Base-by-base conservation (phyloP, 2,113 vertebrate genomes). In the Chaetorhynchus papuensis region DNA sequence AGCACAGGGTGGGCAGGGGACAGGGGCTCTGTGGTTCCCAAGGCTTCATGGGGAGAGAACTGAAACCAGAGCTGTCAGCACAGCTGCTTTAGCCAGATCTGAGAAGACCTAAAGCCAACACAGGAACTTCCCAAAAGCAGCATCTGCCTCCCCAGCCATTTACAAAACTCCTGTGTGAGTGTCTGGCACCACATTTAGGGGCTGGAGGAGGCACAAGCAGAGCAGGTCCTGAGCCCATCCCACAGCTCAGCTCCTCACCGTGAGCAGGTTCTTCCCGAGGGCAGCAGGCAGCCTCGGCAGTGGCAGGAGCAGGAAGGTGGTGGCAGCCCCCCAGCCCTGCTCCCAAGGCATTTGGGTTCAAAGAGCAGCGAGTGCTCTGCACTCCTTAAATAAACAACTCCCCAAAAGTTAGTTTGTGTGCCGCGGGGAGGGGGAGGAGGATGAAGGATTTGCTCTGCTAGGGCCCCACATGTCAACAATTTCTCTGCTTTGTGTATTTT, bases 401-500 rank as follows among this genome's bases (percentile, higher is more conserved):
- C 90, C 92, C n/a, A 90, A 94, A 95, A 94, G 98, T 98, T 98
- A 98, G 98, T 98, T 98, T 96, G 98, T 98, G 97, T 95, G 95
- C 97, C 97, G 91, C 83, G 4, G 65, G 78, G 91, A 95, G 68
- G 84, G 95, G 97, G 96, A 96, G 88, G 96, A 97, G 97, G 98
- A 98, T 98, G 98, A 98, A 98, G 98, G 98, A 98, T 98, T 98
- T 98, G 97, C 97, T 98, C 97, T 97, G 95, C 94, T 97, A 97
- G 96, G 97, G 97, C 98, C 99, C 98, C 99, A 99, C 98, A 99
- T 99, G 99, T 99, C 99, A 99, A 99, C 98, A 99, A 99, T 99
- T 99, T 99, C 98, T 98, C 98, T 98, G 98, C 98, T 99, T 99
- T 99, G 99, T 99, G 98, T 99, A 99, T 98, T 98, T 99, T 99